Evolutionary conservation across 2,888 invertebrate genomes (phyloP), one percentile per base, ranked within the genome.

Genomic region (Cabera pusaria): DNA sequence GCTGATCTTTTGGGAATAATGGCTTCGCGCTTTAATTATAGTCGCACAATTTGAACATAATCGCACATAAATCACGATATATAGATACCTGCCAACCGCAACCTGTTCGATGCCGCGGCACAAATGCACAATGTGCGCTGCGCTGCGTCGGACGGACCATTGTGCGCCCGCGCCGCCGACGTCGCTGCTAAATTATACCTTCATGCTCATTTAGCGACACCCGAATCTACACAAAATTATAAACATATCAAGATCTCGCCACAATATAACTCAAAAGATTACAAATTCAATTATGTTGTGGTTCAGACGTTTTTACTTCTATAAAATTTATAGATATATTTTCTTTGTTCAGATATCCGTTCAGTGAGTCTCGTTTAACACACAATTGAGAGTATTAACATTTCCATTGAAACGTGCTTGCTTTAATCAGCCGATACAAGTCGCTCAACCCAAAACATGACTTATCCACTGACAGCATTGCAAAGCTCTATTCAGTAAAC

Each of bases 71-170:
- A 87, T 87, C 85, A 83, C 64, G 53, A 49, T 64, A 71, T 76
- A 85, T 81, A 79, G 82, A 86, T 82, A 87, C 81, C 84, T 86
- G 86, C 72, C 86, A 79, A 61, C 53, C 76, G 61, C 84, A 87
- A 85, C 89, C 87, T 90, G 91, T 90, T 90, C 76, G 71, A 78
- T 85, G 78, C 81, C 80, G 69, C 75, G 69, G 64, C 72, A 81
- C 76, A 80, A 81, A 74, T 69, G 64, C 72, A 81, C 76, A 80
- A 81, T 74, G 72, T 71, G 52, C 49, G 62, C 59, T 74, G 72
- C 71, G 52, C 49, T 61, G 59, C 50, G 56, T 61, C 53, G 68
- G 64, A 67, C 64, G 55, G 55, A 38, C 69, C 64, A 72, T 78
- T 83, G 76, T 80, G 67, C 65, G 69, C 63, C 62, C 49, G 69